Percentiles rank a stretch among this genome's conserved stretches.
Evolutionary conservation across 1,140 invertebrate genomes (phyloP).

Genomic region (Diorhabda sublineata): DNA sequence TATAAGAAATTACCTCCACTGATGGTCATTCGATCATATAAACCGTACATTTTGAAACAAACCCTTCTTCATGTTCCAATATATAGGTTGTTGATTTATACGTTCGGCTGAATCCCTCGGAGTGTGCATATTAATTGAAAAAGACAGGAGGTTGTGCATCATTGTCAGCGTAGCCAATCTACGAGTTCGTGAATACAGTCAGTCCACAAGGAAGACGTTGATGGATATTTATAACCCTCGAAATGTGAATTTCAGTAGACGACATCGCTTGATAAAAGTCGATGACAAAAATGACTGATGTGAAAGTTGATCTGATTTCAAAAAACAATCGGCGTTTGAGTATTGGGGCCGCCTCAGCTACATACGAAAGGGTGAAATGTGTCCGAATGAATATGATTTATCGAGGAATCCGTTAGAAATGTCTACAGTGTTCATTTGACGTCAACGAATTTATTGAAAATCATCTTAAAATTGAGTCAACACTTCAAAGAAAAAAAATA

Average conservation of each 20-base stretch:
- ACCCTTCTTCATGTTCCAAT: too few species aligned
- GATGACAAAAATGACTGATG: neutral
- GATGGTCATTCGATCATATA: too few species aligned
- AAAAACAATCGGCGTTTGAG: neutral
- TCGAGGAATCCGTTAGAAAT: neutral
- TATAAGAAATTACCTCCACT: too few species aligned
- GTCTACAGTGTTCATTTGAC: too few species aligned
- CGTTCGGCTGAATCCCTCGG: too few species aligned
- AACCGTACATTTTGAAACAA: too few species aligned
- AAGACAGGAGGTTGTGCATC: neutral
- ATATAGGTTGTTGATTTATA: too few species aligned
- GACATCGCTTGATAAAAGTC: neutral
- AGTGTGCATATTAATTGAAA: neutral
- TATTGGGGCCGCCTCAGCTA: neutral
- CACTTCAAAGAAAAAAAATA: too few species aligned
- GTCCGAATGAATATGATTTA: neutral
- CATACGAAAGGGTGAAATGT: conserved; percentile 2
- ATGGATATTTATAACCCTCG: neutral
- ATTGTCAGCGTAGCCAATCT: neutral
- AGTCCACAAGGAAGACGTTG: neutral
- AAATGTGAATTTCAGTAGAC: conserved; percentile 1
- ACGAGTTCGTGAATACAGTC: neutral
- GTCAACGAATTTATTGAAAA: too few species aligned
- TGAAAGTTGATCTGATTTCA: conserved; percentile 2
- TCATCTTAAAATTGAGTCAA: too few species aligned